phyloP scores from a whole-genome alignment of 2,113 vertebrate genomes.

The Xiphias gladius region DNA sequence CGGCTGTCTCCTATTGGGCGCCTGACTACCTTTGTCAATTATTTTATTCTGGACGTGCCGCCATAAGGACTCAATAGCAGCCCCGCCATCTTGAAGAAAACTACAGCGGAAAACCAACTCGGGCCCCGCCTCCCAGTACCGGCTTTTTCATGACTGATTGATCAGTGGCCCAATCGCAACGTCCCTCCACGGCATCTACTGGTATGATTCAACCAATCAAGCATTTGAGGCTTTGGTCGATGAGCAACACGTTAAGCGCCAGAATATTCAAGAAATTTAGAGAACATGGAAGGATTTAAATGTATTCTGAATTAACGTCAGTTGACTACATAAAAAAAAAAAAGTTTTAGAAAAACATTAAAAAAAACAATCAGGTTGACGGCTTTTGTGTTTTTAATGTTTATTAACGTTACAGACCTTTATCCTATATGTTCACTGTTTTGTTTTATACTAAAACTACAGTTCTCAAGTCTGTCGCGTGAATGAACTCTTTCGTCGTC shows the following conservation, averaged over 20 bases:
- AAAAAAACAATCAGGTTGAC: not conserved
- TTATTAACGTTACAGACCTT: not conserved
- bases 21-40: constrained; percentile 41
- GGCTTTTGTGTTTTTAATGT: not conserved
- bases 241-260: not conserved
- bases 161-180: constrained; percentile 42
- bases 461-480: not conserved
- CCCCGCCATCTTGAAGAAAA: constrained; percentile 83
- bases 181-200: rapidly evolving
- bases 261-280: not conserved
- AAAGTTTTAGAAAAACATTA: not conserved
- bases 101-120: constrained; percentile 22
- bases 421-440: not conserved
- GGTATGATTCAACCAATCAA: constrained; percentile 34
- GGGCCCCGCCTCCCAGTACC: constrained; percentile 54
- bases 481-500: not conserved
- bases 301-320: not conserved
- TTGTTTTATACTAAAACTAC: not conserved
- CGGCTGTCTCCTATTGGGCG: constrained; percentile 1
- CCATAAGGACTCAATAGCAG: constrained; percentile 35
- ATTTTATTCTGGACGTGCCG: constrained; percentile 47
- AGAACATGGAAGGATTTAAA: not conserved
- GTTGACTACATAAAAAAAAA: not conserved
- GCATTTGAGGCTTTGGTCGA: not conserved
- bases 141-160: constrained; percentile 64